Evolutionary conservation across 2,888 invertebrate species (phyloP), one percentile per base, ranked within the genome.

Genomic region (Acrobasis repandana): DNA sequence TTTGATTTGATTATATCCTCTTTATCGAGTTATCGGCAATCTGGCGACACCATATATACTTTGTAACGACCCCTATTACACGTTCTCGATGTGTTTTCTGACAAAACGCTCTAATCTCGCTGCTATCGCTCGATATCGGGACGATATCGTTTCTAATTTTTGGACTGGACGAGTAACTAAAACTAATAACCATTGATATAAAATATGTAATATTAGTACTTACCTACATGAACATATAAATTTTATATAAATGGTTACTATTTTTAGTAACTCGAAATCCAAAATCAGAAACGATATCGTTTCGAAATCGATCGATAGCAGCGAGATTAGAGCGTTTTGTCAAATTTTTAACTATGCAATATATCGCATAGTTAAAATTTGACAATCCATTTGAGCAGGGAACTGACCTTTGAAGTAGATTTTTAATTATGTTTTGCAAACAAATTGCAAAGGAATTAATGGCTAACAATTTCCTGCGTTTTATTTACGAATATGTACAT

Each of bases 31-130:
- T 86, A 90, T 88, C 88, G 82, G 73, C 36, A 52, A 52, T 52
- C 52, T 83, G 82, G 74, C 71, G 77, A 85, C 85, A 83, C 75
- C 77, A 72, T 82, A 72, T 82, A 83, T 82, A 80, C 77, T 82
- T 78, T 87, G 87, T 88, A 83, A 82, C 82, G 76, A 80, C 72
- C 67, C 70, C 77, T 75, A 82, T 83, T 86, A 85, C 86, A 84
- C 77, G 70, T 72, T 64, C 74, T 77, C 72, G 72, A 80, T 79
- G 77, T 77, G 78, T 75, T 75, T 69, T 75, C 69, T 70, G 67
- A 75, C 73, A 73, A 71, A 73, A 70, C 67, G 60, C 36, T 61
- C 62, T 61, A 49, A 52, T 52, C 60, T n/a, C 36, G 56, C 58
- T 56, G 49, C 47, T 58, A 61, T 60, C 62, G 59, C 43, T 20